Evolutionary conservation across 2,797 vertebrate species (phyloP).

Genomic region (Etheostoma perlongum): DNA sequence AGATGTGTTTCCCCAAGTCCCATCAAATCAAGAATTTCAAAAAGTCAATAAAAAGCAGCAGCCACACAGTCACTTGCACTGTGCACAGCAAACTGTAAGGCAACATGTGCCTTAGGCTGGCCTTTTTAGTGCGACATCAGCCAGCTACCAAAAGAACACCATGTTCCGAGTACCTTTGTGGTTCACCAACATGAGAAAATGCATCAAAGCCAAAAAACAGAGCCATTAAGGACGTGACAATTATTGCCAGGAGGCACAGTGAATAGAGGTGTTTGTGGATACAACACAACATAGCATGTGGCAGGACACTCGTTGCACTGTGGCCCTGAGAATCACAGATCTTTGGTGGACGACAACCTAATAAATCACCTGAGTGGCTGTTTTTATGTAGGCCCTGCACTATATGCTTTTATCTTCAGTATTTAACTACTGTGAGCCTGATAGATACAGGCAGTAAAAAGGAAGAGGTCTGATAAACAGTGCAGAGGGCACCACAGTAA

Average conservation of each 20-base stretch:
- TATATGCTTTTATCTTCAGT: conserved; percentile 69
- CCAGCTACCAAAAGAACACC: conserved; percentile 20
- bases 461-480: conserved; percentile 71
- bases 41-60: conserved; percentile 23
- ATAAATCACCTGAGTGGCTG: conserved; percentile 69
- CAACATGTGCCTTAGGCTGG: conserved; percentile 21
- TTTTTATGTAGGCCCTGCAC: conserved; percentile 62
- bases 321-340: conserved; percentile 69
- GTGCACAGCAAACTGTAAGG: conserved; percentile 1
- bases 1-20: conserved; percentile 10
- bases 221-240: conserved; percentile 48
- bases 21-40: conserved; percentile 28
- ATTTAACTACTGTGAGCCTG: conserved; percentile 70
- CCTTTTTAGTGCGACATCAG: conserved; percentile 23
- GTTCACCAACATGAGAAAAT: conserved; percentile 38
- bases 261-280: conserved; percentile 43
- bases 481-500: conserved; percentile 45
- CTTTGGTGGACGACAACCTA: conserved; percentile 53
- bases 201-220: conserved; percentile 50
- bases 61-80: not conserved
- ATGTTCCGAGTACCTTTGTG: conserved; percentile 28
- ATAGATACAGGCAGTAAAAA: conserved; percentile 65
- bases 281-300: conserved; percentile 35
- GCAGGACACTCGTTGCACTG: conserved; percentile 34
- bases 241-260: conserved; percentile 36